Base-by-base conservation (phyloP, 2,113 vertebrate genomes). In the Notarius quadriscutis region DNA sequence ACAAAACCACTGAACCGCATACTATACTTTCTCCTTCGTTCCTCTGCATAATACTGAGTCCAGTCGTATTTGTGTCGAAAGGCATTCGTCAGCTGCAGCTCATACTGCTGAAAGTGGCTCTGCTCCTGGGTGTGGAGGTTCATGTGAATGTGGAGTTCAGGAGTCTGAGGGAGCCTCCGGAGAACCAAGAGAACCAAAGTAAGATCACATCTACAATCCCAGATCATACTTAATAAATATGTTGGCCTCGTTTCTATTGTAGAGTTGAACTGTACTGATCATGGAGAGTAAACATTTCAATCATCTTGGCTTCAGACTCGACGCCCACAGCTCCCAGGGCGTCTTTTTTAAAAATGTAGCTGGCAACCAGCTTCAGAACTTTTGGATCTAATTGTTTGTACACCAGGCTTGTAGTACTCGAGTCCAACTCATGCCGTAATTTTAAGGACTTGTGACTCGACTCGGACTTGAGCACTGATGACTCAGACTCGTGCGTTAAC, bases 31-130 rank as follows among this genome's bases (percentile, higher is more conserved):
- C 1, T 0, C 14, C 3, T 60, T 58, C 10, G 27, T 60, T 81
- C 1, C 53, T 11, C 7, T 60, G 57, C 57, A 81, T 14, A 22
- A 81, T 57, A 60, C 57, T 62, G 57, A 81, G 12, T 25, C 12
- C 30, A 12, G 57, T 62, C 1, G 2, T 63, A 82, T 58, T 55
- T 85, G 27, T 83, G 55, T 86, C 51, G 27, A 8, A 58, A 99
- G 98, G 98, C 94, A 99, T 99, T 92, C 97, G 98, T 55, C 98
- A 98, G 93, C 96, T 99, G 82, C 98, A 99, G 90, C 93, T 99
- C 58, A 96, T 99, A 88, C 96, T 99, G 84, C 91, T 99, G 86
- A 99, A 99, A 94, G 96, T 98, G 48, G 97, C 97, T 69, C 94
- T 99, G 92, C 96, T 99, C 89, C 92, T 99, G 34, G 98, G 98